Evolutionary conservation across 2,797 vertebrate genomes (phyloP), one percentile per base, ranked within the genome.

Genomic region (Apogon hyalosoma): DNA sequence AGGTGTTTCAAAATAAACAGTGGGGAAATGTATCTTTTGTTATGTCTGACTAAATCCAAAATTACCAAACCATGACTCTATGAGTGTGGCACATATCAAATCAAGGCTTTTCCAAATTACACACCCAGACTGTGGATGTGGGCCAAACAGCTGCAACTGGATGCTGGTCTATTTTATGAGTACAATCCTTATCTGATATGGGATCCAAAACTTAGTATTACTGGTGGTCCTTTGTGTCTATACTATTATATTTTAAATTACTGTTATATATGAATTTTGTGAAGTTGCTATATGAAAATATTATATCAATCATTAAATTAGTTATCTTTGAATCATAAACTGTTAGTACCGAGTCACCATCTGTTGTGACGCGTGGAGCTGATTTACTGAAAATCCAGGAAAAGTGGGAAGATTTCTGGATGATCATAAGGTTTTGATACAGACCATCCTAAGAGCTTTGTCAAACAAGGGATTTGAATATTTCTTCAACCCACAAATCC

Each of bases 111-210:
- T 60, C 11, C 9, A 10, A 62, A 58, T 50, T 39, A 68, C 36
- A 56, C 41, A 53, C 45, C 59, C 40, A 47, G 28, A 54, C 24
- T 11, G 52, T 70, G 63, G 67, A 67, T 0, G 56, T 66, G 43
- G 13, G 82, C 69, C 77, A 83, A 74, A 41, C 60, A 64, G 65
- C 39, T 77, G 71, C 69, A 74, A 80, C 11, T 33, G 59, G 48
- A 66, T 53, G 63, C 56, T 39, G 63, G 77, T 63, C 58, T 65
- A 46, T 67, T 73, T 63, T 57, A 49, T 83, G 72, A 60, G 53
- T 51, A 12, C 11, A 70, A 66, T 70, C 48, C 39, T 75, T 53
- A 90, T 88, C 77, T 70, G 73, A 79, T 82, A 76, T 19, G 49
- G 53, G 56, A 65, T 18, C 65, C 46, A 63, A 65, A 79, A 70